phyloP scores from a whole-genome alignment of 2,113 vertebrate species.

The Pelecanus crispus region DNA sequence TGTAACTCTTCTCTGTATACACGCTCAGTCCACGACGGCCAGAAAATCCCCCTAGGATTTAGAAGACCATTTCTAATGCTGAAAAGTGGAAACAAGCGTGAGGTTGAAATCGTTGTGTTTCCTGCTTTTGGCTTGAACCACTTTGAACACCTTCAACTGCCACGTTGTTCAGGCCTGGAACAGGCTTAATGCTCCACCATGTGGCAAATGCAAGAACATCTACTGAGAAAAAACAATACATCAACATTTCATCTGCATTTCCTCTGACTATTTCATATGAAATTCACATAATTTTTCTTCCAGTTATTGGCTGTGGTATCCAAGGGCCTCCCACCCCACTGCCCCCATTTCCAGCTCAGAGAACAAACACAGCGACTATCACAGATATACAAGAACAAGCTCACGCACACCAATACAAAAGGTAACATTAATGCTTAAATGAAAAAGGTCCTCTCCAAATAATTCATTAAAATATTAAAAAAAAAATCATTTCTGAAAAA shows the following conservation, averaged over 20 bases:
- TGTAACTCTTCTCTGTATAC: constrained; percentile 64
- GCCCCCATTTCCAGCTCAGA: constrained; percentile 74
- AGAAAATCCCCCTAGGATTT: constrained; percentile 35
- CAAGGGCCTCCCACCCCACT: constrained; percentile 64
- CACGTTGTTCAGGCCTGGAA: constrained; percentile 25
- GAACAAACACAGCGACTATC: constrained; percentile 71
- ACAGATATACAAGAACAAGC: constrained; percentile 74
- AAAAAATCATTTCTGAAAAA: constrained; percentile 70
- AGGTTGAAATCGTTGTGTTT: constrained; percentile 51
- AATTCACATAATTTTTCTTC: constrained; percentile 75
- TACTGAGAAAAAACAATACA: constrained; percentile 18
- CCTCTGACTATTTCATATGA: constrained; percentile 45
- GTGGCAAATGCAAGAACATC: constrained; percentile 42
- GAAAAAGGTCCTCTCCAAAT: constrained; percentile 74
- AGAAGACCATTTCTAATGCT: constrained; percentile 44
- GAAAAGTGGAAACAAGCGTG: constrained; percentile 48
- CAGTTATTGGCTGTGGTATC: constrained; percentile 78
- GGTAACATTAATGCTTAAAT: constrained; percentile 78
- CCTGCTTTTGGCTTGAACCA: constrained; percentile 67
- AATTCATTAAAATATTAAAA: constrained; percentile 82
- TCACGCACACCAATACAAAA: constrained; percentile 72
- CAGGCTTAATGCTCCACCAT: constrained; percentile 35
- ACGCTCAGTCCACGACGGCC: constrained; percentile 13
- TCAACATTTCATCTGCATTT: constrained; percentile 11
- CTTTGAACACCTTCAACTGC: constrained; percentile 54